Base-by-base conservation (phyloP, 2,888 invertebrate species). In the Campopleginae sp. region DNA sequence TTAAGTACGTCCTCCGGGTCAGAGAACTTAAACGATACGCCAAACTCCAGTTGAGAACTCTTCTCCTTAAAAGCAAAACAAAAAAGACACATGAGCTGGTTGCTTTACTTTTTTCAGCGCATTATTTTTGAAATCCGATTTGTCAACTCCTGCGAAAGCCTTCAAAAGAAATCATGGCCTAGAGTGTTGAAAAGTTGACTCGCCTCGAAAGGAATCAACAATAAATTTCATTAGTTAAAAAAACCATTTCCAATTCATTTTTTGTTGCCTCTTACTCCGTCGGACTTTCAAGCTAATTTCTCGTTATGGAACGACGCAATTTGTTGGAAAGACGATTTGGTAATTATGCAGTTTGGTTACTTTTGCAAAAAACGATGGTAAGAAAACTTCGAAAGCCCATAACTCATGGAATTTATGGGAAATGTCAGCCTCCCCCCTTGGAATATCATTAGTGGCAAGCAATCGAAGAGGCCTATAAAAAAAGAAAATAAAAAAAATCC, bases 1-100 rank as follows among this genome's bases (percentile, higher is more conserved):
- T 68, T 74, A 31, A 66, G 71, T 78, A 70, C 74, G 70, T 81
- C 81, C 74, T 75, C 78, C 81, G 44, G 84, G 84, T 81, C 81
- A 63, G 61, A 44, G 66, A 77, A 61, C 72, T 46, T 23, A 7
- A 77, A 46, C 68, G 68, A 75, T 78, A 74, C 81, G 31, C 33
- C 19, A 70, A 78, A 68, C 80, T 66, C n/a, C 23, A 63, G 70
- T 78, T 71, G 27, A 63, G 48, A 79, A 82, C 79, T 85, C 68
- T 42, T 44, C n/a, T 44, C 1, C 5, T n/a, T 38, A 48, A 70
- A 38, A 51, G 5, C 19, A 51, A 77, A 19, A 31, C 14, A 61
- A 78, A 42, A 46, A 75, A 42, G 31, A 4, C 17, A 23, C 23
- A 42, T n/a, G n/a, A n/a, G 7, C 51, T 27, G 42, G 19, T 66